phyloP scores from a whole-genome alignment of 2,888 invertebrate species.

The Phalera bucephala region DNA sequence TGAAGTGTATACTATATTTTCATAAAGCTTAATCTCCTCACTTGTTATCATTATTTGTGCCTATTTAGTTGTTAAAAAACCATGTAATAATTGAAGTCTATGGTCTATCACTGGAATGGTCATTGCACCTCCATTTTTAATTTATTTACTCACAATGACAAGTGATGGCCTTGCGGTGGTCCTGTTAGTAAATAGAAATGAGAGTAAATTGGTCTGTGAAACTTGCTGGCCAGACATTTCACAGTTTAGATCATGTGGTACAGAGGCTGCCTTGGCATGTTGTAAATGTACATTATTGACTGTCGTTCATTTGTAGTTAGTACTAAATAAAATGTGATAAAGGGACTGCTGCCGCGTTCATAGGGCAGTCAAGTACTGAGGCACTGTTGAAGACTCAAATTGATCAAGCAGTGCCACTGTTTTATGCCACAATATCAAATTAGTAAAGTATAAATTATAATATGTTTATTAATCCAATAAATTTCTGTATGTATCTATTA shows the following conservation, averaged over 20 bases:
- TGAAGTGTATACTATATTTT: constrained; percentile 59
- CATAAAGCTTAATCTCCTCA: constrained; percentile 62
- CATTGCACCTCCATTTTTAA: constrained; percentile 61
- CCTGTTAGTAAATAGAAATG: constrained; percentile 38
- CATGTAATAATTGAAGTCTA: constrained; percentile 56
- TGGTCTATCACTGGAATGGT: constrained; percentile 50
- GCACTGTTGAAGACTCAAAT: constrained; percentile 2
- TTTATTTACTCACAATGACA: constrained; percentile 52
- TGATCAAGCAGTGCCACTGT: constrained; percentile 23
- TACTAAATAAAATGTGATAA: constrained; percentile 63
- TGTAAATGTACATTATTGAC: constrained; percentile 59
- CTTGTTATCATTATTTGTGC: constrained; percentile 65
- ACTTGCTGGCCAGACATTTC: constrained; percentile 53
- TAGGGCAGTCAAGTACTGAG: constrained; percentile 41
- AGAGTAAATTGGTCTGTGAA: constrained; percentile 28
- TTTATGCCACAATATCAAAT: constrained; percentile 36
- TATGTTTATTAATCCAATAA: constrained; percentile 50
- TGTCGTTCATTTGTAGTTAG: constrained; percentile 64
- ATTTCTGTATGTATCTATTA: constrained; percentile 48
- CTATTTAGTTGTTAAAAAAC: constrained; percentile 62
- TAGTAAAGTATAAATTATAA: constrained; percentile 35
- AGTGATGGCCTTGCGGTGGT: constrained; percentile 54
- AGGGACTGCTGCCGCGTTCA: constrained; percentile 61
- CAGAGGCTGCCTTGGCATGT: constrained; percentile 30
- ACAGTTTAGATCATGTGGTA: constrained; percentile 22